Conservation (phyloP, 1,140 invertebrate genomes). For the Drosophila miranda region DNA sequence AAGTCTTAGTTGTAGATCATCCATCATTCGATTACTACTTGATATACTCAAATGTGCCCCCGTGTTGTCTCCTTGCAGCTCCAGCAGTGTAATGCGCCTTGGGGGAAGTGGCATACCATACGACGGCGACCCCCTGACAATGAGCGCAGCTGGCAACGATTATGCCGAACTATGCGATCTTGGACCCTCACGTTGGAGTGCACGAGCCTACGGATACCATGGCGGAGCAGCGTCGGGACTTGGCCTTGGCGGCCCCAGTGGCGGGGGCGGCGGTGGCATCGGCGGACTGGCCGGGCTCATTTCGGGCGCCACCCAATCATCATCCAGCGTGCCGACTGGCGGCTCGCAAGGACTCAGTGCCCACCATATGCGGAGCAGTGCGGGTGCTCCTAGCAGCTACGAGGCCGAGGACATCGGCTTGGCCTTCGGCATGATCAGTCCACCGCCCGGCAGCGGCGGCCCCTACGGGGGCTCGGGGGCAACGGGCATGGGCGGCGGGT, state of each 20-base stretch:
- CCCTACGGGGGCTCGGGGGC: constrained; percentile 49
- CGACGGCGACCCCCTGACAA: constrained; percentile 82
- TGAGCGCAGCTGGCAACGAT: constrained; percentile 82
- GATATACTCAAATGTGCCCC: not conserved
- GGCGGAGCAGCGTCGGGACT: constrained; percentile 53
- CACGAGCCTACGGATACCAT: constrained; percentile 78
- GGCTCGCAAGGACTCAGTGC: constrained; percentile 71
- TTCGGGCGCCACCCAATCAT: constrained; percentile 70
- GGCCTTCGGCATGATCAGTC: constrained; percentile 78
- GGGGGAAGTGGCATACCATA: constrained; percentile 82
- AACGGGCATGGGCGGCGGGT: constrained; percentile 57
- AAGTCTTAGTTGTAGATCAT: too few species aligned
- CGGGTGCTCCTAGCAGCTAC: constrained; percentile 71
- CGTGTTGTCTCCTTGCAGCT: constrained; percentile 32
- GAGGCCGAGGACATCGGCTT: constrained; percentile 81
- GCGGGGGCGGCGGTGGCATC: constrained; percentile 18
- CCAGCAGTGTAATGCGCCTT: constrained; percentile 82
- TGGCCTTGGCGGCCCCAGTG: constrained; percentile 35
- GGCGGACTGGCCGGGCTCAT: constrained; percentile 47
- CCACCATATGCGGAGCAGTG: constrained; percentile 74
- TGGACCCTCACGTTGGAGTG: constrained; percentile 82
- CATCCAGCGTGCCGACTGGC: constrained; percentile 77
- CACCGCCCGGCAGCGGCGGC: constrained; percentile 73
- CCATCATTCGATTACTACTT: too few species aligned
- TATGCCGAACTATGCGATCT: constrained; percentile 83